These are phyloP conservation scores for Aphyosemion australe DNA, from an alignment of 2,113 vertebrate genomes.

Conservation along the genomic window DNA sequence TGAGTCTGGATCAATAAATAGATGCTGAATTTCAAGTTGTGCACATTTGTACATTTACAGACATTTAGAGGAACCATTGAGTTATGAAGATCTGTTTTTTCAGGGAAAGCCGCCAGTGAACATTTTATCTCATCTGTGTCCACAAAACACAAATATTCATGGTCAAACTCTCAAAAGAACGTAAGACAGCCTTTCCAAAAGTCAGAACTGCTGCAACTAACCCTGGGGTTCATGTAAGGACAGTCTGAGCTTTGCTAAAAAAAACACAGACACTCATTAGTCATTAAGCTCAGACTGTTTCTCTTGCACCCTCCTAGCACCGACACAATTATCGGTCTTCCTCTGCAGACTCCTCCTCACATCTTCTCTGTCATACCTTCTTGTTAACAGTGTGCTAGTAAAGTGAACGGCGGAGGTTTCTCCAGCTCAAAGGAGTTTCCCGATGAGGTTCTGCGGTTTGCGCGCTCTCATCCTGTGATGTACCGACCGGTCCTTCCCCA, in stretches of 20 bases:
- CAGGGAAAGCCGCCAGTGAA: too few relatives aligned
- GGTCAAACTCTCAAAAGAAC: conserved; percentile 31
- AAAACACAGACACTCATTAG: not conserved
- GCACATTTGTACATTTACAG: too few relatives aligned
- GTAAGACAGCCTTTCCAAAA: conserved; percentile 43
- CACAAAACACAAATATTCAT: conserved; percentile 29
- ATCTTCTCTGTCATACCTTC: not conserved
- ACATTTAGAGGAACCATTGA: too few relatives aligned
- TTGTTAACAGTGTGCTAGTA: conserved; percentile 90
- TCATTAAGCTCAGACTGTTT: conserved; percentile 13
- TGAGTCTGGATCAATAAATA: too few relatives aligned
- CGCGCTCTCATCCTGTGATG: conserved; percentile 92
- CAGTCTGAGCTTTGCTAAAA: too few relatives aligned
- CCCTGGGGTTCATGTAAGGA: conserved; percentile 40
- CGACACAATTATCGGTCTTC: conserved; percentile 1
- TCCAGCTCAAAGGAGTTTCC: conserved; percentile 92
- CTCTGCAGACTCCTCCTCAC: not conserved
- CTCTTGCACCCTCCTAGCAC: not conserved
- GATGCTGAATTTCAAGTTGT: too few relatives aligned
- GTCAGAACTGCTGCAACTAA: conserved; percentile 43
- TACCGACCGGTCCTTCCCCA: conserved; percentile 88
- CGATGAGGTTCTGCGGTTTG: conserved; percentile 92
- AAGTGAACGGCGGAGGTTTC: conserved; percentile 89
- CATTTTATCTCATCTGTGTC: conserved; percentile 3
- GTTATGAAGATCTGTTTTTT: too few relatives aligned